Conservation (phyloP, 2,888 invertebrate species). For the Dromius quadrimaculatus region DNA sequence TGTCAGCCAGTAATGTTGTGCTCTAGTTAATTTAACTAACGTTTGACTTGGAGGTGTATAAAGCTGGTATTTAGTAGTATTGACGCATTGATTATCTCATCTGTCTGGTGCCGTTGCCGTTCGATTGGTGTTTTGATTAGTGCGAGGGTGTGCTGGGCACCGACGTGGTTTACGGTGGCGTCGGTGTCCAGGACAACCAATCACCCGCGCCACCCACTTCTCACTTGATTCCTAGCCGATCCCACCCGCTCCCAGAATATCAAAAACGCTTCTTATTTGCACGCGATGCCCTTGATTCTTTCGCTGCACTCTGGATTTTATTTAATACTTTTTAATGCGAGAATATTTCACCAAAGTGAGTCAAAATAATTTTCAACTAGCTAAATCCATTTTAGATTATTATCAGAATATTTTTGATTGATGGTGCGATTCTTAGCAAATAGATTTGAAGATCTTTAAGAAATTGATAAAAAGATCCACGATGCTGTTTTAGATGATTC, state of each 20-base stretch:
- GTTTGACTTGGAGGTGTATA: constrained; percentile 6
- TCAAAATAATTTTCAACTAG: too few species aligned
- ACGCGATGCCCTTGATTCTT: not conserved
- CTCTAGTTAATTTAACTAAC: constrained; percentile 5
- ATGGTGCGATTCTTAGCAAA: too few species aligned
- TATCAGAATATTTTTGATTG: too few species aligned
- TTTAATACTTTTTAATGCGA: not conserved
- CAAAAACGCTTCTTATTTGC: constrained; percentile 25
- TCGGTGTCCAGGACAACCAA: constrained; percentile 35
- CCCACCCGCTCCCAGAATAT: constrained; percentile 1
- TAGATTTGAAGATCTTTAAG: too few species aligned
- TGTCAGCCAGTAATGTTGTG: not conserved
- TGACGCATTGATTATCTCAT: constrained; percentile 62
- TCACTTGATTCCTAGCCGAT: constrained; percentile 1
- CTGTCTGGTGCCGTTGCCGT: constrained; percentile 66
- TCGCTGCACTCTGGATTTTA: constrained; percentile 10
- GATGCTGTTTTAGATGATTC: too few species aligned
- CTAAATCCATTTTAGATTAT: too few species aligned
- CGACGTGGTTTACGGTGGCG: constrained; percentile 1
- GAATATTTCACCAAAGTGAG: constrained; percentile 6
- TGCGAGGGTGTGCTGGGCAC: constrained; percentile 38
- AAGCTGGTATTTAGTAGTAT: not conserved
- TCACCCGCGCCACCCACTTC: constrained; percentile 36
- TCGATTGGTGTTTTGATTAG: constrained; percentile 61
- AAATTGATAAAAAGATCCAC: too few species aligned